Percentiles rank a stretch among this genome's conserved stretches.
Conservation (phyloP, 2,113 vertebrate genomes). For the Falcunculus frontatus region DNA sequence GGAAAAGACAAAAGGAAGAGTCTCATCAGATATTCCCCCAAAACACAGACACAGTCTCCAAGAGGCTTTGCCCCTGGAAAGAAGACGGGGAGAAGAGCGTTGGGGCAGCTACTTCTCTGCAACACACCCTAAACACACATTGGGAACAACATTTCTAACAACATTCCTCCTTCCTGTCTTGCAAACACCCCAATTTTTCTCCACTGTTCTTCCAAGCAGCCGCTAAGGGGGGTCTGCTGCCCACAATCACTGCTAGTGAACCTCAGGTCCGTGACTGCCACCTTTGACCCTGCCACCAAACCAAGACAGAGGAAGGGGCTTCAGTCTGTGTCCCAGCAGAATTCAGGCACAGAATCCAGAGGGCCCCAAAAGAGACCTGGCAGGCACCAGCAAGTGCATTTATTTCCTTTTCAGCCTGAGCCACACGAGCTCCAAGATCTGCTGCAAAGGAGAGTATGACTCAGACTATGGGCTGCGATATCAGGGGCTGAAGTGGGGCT, state of each 20-base stretch:
- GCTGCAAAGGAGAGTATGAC: background rate
- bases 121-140: background rate
- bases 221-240: background rate
- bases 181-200: background rate
- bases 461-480: background rate
- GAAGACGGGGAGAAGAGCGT: background rate
- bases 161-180: background rate
- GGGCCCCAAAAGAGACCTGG: background rate
- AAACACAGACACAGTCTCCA: background rate
- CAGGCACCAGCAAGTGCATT: background rate
- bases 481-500: background rate
- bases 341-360: background rate
- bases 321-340: background rate
- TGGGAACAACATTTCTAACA: background rate
- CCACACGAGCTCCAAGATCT: background rate
- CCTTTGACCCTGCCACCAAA: background rate
- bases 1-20: background rate
- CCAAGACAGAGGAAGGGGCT: background rate
- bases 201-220: background rate
- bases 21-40: background rate
- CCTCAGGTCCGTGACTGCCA: rapidly evolving
- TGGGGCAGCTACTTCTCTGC: background rate
- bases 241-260: background rate
- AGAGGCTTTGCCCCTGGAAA: background rate
- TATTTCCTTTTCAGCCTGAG: background rate